Evolutionary conservation across 1,140 invertebrate genomes (phyloP).

Genomic region (Drosophila trapezifrons): DNA sequence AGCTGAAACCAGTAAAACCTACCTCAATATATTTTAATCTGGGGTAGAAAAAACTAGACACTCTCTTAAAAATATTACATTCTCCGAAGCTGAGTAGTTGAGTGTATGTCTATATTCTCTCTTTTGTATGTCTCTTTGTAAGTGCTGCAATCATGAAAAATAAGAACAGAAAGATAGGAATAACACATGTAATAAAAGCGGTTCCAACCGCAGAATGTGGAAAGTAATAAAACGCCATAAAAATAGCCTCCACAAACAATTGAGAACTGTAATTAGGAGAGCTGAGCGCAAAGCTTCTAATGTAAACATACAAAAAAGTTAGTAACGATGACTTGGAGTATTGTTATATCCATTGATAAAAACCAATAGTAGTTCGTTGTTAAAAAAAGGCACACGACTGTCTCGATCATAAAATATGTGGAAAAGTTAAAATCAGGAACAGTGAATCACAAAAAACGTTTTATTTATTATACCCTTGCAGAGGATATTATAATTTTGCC

Average conservation of each 20-base stretch:
- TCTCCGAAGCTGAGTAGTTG: accelerated
- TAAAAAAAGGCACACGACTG: neutral
- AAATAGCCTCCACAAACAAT: neutral
- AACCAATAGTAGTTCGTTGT: too few relatives aligned
- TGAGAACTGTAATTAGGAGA: neutral
- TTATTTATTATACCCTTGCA: too few relatives aligned
- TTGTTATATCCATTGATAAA: neutral
- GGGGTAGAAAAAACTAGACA: neutral
- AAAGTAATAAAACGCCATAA: neutral
- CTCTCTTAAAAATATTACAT: neutral
- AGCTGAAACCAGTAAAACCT: neutral
- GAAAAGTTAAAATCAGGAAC: neutral
- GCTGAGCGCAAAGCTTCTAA: neutral
- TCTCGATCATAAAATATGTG: neutral
- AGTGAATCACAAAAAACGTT: too few relatives aligned
- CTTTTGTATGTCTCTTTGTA: too few relatives aligned
- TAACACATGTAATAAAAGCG: neutral
- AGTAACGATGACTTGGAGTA: constrained; percentile 11
- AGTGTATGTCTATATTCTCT: neutral
- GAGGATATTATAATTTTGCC: too few relatives aligned
- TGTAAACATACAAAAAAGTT: neutral
- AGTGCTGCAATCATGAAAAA: too few relatives aligned
- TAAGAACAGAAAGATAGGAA: too few relatives aligned
- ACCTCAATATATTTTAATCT: neutral
- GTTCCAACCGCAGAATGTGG: neutral